Conservation (phyloP, 2,797 vertebrate species). For the Microtus obscurus region DNA sequence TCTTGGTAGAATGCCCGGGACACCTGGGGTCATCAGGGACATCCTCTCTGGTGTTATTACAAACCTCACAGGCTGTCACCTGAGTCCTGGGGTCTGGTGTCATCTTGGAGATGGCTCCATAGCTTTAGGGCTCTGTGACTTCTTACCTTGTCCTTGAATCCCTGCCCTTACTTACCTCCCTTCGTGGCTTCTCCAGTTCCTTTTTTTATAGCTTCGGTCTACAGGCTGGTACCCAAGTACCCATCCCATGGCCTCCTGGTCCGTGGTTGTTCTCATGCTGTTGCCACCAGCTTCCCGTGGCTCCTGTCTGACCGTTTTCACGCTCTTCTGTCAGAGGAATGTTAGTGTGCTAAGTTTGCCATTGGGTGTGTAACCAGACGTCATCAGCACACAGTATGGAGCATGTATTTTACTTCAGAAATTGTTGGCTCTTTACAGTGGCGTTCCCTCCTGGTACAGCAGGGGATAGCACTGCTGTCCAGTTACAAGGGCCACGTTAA, state of each 20-base stretch:
- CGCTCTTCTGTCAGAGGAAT: background rate
- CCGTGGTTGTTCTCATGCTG: background rate
- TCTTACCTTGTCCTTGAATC: slow-evolving; percentile 37
- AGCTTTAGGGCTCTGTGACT: background rate
- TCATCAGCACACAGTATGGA: background rate
- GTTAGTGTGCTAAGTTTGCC: background rate
- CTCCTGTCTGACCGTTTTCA: background rate
- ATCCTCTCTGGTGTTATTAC: background rate
- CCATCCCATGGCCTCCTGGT: background rate
- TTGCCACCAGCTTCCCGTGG: fast-evolving
- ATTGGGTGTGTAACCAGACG: background rate
- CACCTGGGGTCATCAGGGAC: background rate
- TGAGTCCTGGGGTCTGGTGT: background rate
- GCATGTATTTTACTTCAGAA: background rate
- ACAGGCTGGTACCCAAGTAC: background rate
- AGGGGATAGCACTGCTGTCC: background rate
- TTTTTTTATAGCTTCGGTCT: background rate
- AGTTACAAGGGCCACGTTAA: background rate
- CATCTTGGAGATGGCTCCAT: background rate
- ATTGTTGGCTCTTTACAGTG: background rate
- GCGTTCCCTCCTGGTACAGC: fast-evolving
- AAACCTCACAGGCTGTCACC: background rate
- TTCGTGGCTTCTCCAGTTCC: background rate
- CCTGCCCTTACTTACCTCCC: fast-evolving
- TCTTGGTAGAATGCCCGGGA: background rate